Conservation (phyloP, 1,140 invertebrate genomes). For the Reticulitermes speratus region DNA sequence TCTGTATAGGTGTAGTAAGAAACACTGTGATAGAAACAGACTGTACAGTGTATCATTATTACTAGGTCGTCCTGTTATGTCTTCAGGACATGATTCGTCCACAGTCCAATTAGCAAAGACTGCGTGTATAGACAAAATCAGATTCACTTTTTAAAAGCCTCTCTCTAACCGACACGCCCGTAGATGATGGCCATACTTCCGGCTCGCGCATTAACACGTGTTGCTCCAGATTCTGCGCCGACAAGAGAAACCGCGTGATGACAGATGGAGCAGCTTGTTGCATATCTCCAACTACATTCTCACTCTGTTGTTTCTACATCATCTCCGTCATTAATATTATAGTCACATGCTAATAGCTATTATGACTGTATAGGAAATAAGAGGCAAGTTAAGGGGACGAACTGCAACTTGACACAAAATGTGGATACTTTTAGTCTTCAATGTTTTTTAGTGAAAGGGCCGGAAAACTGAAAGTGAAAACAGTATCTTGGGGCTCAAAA, state of each 20-base stretch:
- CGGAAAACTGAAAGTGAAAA: no score
- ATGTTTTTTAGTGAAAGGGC: no score
- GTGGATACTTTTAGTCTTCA: no score
- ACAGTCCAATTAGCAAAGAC: background rate
- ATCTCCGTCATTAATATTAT: no score
- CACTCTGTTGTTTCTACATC: no score
- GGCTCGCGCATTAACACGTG: background rate
- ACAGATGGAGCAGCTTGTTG: background rate
- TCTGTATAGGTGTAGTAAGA: no score
- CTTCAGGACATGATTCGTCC: background rate
- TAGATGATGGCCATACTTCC: background rate
- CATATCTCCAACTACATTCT: background rate
- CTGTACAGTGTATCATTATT: background rate
- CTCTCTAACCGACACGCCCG: background rate
- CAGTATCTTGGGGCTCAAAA: no score
- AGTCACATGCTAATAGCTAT: no score
- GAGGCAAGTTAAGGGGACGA: no score
- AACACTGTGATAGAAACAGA: background rate
- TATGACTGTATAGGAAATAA: no score
- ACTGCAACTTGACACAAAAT: no score
- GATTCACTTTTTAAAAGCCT: slow-evolving; percentile 13
- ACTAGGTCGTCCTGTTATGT: background rate
- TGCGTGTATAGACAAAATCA: background rate
- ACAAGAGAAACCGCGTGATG: background rate
- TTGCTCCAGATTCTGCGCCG: background rate